Conservation (phyloP, 1,140 invertebrate genomes). For the Reticulitermes speratus region DNA sequence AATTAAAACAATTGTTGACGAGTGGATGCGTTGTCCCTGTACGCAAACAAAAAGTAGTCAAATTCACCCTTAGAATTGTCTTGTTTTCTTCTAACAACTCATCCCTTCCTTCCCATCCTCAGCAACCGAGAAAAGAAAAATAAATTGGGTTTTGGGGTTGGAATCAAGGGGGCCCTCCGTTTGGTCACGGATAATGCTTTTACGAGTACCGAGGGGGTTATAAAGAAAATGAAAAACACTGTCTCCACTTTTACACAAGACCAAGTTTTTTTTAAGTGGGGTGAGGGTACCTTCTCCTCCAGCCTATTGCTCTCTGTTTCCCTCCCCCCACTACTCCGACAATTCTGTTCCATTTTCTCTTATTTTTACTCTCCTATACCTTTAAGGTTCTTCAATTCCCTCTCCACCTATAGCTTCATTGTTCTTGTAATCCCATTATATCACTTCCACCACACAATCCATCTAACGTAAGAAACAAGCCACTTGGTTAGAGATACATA, state of each 20-base stretch:
- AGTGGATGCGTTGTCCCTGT: neutral
- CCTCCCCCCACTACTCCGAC: neutral
- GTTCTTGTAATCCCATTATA: neutral
- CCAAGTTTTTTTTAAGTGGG: neutral
- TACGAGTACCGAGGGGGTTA: constrained; percentile 77
- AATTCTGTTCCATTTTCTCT: constrained; percentile 5
- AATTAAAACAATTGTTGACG: neutral
- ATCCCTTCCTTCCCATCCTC: neutral
- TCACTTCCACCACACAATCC: neutral
- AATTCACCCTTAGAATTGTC: neutral
- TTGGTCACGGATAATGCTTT: constrained; percentile 77
- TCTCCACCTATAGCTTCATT: neutral
- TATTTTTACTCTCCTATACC: constrained; percentile 13
- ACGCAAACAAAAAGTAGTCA: neutral
- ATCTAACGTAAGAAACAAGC: neutral
- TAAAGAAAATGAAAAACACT: constrained; percentile 84
- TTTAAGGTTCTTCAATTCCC: neutral
- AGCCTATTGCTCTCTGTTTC: neutral
- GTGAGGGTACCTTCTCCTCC: neutral
- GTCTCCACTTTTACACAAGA: constrained; percentile 41
- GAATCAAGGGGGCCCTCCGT: constrained; percentile 19
- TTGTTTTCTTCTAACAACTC: neutral
- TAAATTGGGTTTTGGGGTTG: constrained; percentile 35
- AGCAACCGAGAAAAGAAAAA: constrained; percentile 27
- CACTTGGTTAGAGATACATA: too few species aligned